Conservation (phyloP, 2,888 invertebrate genomes). For the Heliconius hortense region DNA sequence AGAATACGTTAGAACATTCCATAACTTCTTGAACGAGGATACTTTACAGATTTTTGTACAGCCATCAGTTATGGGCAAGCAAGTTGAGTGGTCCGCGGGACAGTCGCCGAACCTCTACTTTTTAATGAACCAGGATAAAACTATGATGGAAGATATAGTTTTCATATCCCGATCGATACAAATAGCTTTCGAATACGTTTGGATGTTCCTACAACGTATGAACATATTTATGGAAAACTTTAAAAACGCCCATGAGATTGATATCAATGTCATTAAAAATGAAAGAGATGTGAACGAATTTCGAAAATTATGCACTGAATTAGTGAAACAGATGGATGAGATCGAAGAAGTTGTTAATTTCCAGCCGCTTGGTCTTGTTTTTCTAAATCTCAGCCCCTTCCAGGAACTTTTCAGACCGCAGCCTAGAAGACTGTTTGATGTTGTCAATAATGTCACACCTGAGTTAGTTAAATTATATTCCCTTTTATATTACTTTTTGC, state of each 20-base stretch:
- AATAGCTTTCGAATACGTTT: conserved; percentile 83
- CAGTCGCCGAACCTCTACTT: conserved; percentile 86
- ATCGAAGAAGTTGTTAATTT: conserved; percentile 85
- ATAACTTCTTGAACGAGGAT: conserved; percentile 87
- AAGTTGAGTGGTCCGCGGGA: conserved; percentile 89
- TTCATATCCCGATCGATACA: conserved; percentile 82
- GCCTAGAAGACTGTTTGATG: conserved; percentile 85
- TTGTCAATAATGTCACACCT: conserved; percentile 84
- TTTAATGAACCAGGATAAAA: conserved; percentile 86
- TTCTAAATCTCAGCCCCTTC: conserved; percentile 86
- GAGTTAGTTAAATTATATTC: conserved; percentile 75
- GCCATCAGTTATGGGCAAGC: conserved; percentile 92
- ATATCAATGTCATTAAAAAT: conserved; percentile 82
- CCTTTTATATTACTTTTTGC: background rate
- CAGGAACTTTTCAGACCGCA: conserved; percentile 87
- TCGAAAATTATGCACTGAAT: conserved; percentile 85
- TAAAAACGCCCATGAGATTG: conserved; percentile 85
- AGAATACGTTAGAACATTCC: conserved; percentile 85
- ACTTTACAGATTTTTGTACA: conserved; percentile 88
- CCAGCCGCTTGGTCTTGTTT: conserved; percentile 88
- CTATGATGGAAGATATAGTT: conserved; percentile 78
- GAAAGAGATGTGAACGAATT: conserved; percentile 86
- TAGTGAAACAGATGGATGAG: conserved; percentile 85
- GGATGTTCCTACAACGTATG: conserved; percentile 85
- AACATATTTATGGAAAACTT: conserved; percentile 85